These are phyloP conservation scores for Danaus melanippus DNA, from an alignment of 1,140 invertebrate genomes.

Conservation along the genomic window DNA sequence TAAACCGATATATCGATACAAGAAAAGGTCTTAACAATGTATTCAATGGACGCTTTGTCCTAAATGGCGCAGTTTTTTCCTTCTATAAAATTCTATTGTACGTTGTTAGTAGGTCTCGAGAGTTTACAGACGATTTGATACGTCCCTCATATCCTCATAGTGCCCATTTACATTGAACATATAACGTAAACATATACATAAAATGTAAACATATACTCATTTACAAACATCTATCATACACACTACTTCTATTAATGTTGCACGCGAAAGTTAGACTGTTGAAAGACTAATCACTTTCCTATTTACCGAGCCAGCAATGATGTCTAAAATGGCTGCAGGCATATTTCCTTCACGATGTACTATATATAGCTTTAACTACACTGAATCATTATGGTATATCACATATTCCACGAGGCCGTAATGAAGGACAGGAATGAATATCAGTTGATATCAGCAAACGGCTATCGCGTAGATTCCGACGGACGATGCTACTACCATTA, in stretches of 20 bases:
- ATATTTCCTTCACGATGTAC: slow-evolving; percentile 24
- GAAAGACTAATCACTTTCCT: slow-evolving; percentile 29
- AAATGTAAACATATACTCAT: slow-evolving; percentile 12
- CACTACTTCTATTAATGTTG: slow-evolving; percentile 27
- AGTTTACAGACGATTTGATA: slow-evolving; percentile 26
- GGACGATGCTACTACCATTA: slow-evolving; percentile 37
- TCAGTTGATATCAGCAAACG: slow-evolving; percentile 17
- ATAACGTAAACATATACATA: slow-evolving; percentile 4
- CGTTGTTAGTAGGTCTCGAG: slow-evolving; percentile 23
- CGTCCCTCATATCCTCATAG: slow-evolving; percentile 19
- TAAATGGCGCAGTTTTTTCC: slow-evolving; percentile 23
- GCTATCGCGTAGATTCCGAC: slow-evolving; percentile 33
- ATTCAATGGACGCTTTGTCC: slow-evolving; percentile 14
- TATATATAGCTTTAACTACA: slow-evolving; percentile 6
- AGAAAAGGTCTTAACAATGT: slow-evolving; percentile 5
- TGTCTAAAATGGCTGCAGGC: slow-evolving; percentile 21
- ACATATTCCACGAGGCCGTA: slow-evolving; percentile 15
- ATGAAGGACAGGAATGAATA: slow-evolving; percentile 27
- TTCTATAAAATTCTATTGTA: slow-evolving; percentile 29
- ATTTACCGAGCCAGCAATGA: slow-evolving; percentile 28
- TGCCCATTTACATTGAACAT: slow-evolving; percentile 17
- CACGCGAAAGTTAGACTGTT: slow-evolving; percentile 26
- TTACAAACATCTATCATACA: slow-evolving; percentile 19
- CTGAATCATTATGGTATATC: not conserved
- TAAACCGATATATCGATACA: slow-evolving; percentile 1